A percentile compares a stretch with the other conserved stretches of the same genome.
phyloP scores from a whole-genome alignment of 2,113 vertebrate genomes.

The Poeciliopsis retropinna region DNA sequence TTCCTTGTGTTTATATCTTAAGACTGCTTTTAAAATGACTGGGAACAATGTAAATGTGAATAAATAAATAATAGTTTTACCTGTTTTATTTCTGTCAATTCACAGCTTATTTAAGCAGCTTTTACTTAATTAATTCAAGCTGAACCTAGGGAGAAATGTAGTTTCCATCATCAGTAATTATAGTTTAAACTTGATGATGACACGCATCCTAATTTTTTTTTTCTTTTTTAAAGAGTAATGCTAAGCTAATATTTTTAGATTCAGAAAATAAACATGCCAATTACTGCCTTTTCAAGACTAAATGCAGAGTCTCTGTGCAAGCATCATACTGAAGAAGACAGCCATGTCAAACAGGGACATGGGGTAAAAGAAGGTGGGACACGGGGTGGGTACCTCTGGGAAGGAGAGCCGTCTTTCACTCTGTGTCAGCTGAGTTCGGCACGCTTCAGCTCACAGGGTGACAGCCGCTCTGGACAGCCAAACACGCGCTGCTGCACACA shows the following conservation, averaged over 20 bases:
- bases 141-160: too few species aligned
- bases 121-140: background rate
- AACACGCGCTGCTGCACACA: slow-evolving; percentile 32
- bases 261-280: background rate
- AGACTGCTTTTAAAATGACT: background rate
- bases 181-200: background rate
- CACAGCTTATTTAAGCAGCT: background rate
- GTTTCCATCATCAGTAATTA: background rate
- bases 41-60: background rate
- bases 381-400: slow-evolving; percentile 10
- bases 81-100: background rate
- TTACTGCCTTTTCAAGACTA: background rate
- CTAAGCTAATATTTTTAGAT: background rate
- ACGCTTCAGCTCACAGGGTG: slow-evolving; percentile 64
- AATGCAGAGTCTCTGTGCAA: background rate
- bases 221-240: background rate
- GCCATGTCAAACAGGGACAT: slow-evolving; percentile 22
- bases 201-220: background rate
- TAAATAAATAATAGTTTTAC: background rate
- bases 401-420: slow-evolving; percentile 19
- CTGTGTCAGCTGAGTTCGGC: slow-evolving; percentile 49
- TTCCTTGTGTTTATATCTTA: background rate
- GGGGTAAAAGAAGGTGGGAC: slow-evolving; percentile 4
- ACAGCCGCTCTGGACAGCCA: slow-evolving; percentile 51
- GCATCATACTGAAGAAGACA: slow-evolving; percentile 31